phyloP scores from a whole-genome alignment of 2,113 vertebrate species.

The Scalopus aquaticus region DNA sequence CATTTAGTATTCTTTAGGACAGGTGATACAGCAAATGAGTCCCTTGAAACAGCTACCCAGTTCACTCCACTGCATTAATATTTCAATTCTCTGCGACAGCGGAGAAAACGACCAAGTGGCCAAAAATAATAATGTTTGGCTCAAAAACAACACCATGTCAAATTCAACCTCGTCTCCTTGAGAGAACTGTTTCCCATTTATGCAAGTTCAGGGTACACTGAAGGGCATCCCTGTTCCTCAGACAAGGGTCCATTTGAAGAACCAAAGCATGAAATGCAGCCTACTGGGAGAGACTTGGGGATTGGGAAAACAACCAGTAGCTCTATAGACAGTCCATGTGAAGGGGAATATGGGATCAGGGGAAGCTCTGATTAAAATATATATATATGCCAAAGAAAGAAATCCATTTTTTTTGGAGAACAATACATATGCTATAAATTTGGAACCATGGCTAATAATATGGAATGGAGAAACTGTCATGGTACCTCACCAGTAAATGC shows the following conservation, averaged over 20 bases:
- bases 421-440: neutral
- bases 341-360: neutral
- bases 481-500: neutral
- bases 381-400: neutral
- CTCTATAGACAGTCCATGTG: neutral
- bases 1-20: conserved; percentile 29
- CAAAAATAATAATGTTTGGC: conserved; percentile 73
- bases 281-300: neutral
- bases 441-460: neutral
- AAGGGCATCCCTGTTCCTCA: conserved; percentile 55
- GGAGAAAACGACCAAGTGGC: conserved; percentile 54
- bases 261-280: conserved; percentile 55
- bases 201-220: conserved; percentile 41
- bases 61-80: conserved; percentile 58
- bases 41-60: neutral
- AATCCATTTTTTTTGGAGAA: neutral
- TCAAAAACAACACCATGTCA: conserved; percentile 64
- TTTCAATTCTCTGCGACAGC: conserved; percentile 58
- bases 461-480: neutral
- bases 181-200: conserved; percentile 66
- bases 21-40: conserved; percentile 67
- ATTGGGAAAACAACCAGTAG: neutral
- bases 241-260: conserved; percentile 58
- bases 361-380: neutral
- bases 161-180: conserved; percentile 55